Percentiles rank a stretch among this genome's conserved stretches.
These are phyloP conservation scores for Drosophila rellima DNA, from an alignment of 2,888 invertebrate genomes.

Conservation along the genomic window DNA sequence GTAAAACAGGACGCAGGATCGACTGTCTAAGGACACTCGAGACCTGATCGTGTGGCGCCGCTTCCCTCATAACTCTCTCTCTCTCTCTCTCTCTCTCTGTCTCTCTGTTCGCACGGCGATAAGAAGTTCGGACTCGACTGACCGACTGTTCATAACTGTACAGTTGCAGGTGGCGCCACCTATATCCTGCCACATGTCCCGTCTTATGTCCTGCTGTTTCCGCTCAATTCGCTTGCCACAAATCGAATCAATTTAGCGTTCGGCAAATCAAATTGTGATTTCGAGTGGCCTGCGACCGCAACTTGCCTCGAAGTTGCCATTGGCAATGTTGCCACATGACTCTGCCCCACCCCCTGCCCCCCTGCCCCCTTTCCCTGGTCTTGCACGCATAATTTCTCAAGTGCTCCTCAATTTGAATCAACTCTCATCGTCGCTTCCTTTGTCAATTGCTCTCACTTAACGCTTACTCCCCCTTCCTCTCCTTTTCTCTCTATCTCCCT, in stretches of 20 bases:
- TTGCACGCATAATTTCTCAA: conserved; percentile 78
- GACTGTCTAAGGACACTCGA: not conserved
- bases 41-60: conserved; percentile 73
- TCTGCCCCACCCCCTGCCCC: not conserved
- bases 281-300: conserved; percentile 49
- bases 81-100: conserved; percentile 35
- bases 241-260: conserved; percentile 51
- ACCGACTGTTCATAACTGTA: conserved; percentile 28
- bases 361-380: not conserved
- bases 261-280: conserved; percentile 53
- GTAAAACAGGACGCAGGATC: conserved; percentile 20
- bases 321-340: conserved; percentile 32
- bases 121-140: no score
- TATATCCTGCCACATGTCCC: conserved; percentile 59
- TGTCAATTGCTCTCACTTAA: conserved; percentile 77
- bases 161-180: conserved; percentile 52
- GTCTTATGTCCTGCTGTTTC: conserved; percentile 29
- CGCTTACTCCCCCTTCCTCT: conserved; percentile 27
- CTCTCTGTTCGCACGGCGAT: conserved; percentile 45
- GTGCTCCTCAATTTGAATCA: conserved; percentile 57
- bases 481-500: not conserved
- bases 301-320: conserved; percentile 14
- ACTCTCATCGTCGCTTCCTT: conserved; percentile 61
- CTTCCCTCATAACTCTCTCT: conserved; percentile 60
- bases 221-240: conserved; percentile 30